Evolutionary conservation across 2,113 vertebrate genomes (phyloP), one percentile per base, ranked within the genome.

Genomic region (Spizaetus ornatus): DNA sequence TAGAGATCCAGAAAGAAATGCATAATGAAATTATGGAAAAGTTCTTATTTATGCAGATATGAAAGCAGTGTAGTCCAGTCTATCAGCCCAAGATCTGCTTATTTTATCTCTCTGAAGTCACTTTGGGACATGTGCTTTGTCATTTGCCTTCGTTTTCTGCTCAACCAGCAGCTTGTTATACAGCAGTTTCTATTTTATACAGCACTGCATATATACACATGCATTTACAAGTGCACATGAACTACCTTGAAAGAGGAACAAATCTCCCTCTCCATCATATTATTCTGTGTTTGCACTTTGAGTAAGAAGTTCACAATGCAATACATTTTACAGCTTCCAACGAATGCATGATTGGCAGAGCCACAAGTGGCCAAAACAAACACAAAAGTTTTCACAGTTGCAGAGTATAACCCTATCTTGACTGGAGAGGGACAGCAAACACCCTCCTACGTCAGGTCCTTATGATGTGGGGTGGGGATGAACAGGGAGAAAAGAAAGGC

Each of bases 221-320:
- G 31, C 56, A 77, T 93, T 90, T 95, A 86, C 72, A 62, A 97
- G 96, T 91, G 95, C 93, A 95, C 82, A 32, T 40, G 23, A 92
- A 48, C 79, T 36, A 69, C n/a, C 36, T 3, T 40, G 62, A n/a
- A 61, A 53, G 25, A 48, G 45, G 65, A 78, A 43, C 1, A 34
- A 29, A 66, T 23, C 66, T 70, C 62, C 63, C 29, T 82, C 43
- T 72, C 53, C 55, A 38, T 11, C 16, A 14, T 3, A 31, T 20
- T 52, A 19, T 17, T 73, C 78, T 8, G 1, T 9, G 36, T 32
- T 59, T 83, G 50, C 42, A 31, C 25, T 55, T 43, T 21, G 8
- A 59, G 31, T 18, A 42, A n/a, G 38, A 8, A 40, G 23, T 38
- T 56, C 50, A n/a, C 31, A 29, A 7, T 4, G 36, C 26, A 22